Evolutionary conservation across 2,113 vertebrate species (phyloP).

Genomic region (Alethe diademata): DNA sequence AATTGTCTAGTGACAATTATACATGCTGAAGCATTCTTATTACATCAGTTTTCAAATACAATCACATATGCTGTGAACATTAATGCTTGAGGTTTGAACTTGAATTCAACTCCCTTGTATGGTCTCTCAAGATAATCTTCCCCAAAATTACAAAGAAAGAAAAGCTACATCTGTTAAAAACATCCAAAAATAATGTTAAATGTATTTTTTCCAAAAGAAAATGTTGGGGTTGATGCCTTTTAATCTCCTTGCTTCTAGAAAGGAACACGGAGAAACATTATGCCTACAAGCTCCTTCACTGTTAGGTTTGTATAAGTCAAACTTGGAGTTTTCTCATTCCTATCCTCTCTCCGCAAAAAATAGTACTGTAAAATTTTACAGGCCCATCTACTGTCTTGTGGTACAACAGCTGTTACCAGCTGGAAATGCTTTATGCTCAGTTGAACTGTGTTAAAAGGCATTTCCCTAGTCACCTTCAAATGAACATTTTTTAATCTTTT

Average conservation of each 20-base stretch:
- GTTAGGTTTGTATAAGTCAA: background rate
- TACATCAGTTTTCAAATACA: background rate
- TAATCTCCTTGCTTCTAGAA: background rate
- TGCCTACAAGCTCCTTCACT: background rate
- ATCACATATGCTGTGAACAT: background rate
- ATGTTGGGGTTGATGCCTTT: background rate
- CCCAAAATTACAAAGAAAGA: background rate
- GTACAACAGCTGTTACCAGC: conserved; percentile 43
- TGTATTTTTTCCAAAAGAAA: background rate
- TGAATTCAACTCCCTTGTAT: background rate
- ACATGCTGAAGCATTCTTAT: background rate
- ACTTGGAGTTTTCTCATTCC: background rate
- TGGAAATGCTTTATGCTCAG: background rate
- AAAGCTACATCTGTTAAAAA: background rate
- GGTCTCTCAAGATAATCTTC: background rate
- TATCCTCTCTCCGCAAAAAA: conserved; percentile 28
- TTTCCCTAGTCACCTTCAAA: background rate
- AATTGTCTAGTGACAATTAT: background rate
- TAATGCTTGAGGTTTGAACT: background rate
- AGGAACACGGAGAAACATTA: background rate
- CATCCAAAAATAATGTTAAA: background rate
- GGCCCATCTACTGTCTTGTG: background rate
- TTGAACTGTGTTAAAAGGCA: conserved; percentile 4
- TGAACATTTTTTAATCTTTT: background rate
- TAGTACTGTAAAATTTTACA: background rate